phyloP scores from a whole-genome alignment of 2,113 vertebrate genomes.

The Mormoops blainvillei region DNA sequence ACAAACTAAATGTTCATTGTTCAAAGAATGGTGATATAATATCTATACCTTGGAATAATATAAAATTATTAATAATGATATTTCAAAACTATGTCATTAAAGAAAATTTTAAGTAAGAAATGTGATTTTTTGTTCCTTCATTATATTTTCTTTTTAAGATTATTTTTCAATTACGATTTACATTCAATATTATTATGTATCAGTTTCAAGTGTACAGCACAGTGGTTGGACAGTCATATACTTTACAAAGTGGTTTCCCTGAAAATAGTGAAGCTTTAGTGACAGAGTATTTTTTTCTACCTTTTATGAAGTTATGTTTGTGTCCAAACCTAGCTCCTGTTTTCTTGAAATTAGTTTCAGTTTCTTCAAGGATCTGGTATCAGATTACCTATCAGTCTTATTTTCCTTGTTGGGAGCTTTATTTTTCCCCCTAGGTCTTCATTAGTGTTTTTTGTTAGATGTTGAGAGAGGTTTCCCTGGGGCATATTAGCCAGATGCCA shows the following conservation, averaged over 20 bases:
- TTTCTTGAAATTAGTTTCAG: neutral
- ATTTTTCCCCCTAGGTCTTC: neutral
- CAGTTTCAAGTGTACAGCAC: neutral
- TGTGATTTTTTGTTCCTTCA: neutral
- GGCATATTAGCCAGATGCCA: constrained; percentile 38
- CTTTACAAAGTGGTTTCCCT: neutral
- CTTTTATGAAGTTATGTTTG: constrained; percentile 15
- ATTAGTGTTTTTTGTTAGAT: constrained; percentile 42
- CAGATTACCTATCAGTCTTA: constrained; percentile 1
- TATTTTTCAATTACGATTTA: neutral
- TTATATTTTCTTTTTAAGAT: neutral
- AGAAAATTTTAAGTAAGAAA: neutral
- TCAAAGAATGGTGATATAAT: neutral
- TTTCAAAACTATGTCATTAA: neutral
- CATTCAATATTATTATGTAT: neutral
- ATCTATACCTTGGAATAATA: neutral
- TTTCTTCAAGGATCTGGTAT: constrained; percentile 15
- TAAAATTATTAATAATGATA: neutral
- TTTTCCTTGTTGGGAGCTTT: constrained; percentile 20
- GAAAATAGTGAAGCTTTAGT: neutral
- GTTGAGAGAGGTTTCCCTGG: constrained; percentile 15
- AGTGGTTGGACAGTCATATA: neutral
- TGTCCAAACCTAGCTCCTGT: neutral
- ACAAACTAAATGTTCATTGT: neutral
- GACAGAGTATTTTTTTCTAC: constrained; percentile 11